Evolutionary conservation across 2,113 vertebrate species (phyloP), one percentile per base, ranked within the genome.

Genomic region (Vulpes lagopus): DNA sequence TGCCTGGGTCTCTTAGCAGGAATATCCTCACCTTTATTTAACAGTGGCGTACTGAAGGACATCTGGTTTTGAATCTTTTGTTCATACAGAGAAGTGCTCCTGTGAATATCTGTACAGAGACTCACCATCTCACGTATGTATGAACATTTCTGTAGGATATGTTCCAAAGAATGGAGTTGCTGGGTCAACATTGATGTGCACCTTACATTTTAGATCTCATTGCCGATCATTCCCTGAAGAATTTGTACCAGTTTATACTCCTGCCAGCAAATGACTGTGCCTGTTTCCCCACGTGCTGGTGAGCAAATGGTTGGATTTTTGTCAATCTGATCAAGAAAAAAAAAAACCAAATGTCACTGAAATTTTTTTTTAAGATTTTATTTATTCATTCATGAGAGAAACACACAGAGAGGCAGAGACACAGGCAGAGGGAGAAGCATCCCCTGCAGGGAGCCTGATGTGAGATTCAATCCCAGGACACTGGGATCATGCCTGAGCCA

Each of bases 51-150:
- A 7, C 3, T 15, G 32, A 64, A 59, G 30, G 53, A 8, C 64
- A 23, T 60, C 51, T 74, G 71, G 62, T 20, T 38, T 74, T 87
- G 27, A 67, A 57, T 12, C 19, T 27, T 67, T 51, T 51, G 59
- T 43, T 78, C 19, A 73, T n/a, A 11, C 10, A 78, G 59, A 27
- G 2, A 15, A 32, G 30, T 2, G 32, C 38, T 78, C 23, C 62
- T 6, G 2, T 71, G 62, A 62, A 27, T 53, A 20, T 27, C 12
- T 25, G 12, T 11, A 20, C 38, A 20, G 16, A 15, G 10, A 69
- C 16, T 11, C 20, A 0, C 60, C 14, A 4, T 51, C 22, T 53
- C 32, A 15, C 6, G 3, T 1, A 35, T 0, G 2, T 8, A 11
- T 8, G 57, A 27, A 38, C 11, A 12, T 53, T 35, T 69, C 38